Evolutionary conservation across 2,888 invertebrate genomes (phyloP).

Genomic region (Pammene aurita): DNA sequence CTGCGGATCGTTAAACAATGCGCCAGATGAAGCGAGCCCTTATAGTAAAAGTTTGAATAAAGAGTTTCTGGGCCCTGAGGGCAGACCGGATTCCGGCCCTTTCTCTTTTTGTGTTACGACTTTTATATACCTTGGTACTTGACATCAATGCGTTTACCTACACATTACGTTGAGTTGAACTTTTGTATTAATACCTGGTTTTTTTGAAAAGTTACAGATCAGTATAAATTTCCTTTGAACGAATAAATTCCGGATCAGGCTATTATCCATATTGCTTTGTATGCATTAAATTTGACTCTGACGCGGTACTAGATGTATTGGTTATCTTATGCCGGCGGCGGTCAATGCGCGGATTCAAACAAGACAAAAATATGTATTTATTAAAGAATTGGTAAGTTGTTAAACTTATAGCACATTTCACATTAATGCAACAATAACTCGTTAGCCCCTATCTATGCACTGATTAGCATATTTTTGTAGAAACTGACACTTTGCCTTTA

Average conservation of each 20-base stretch:
- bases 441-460: too few relatives aligned
- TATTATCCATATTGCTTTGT: too few relatives aligned
- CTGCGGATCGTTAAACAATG: slow-evolving; percentile 76
- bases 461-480: too few relatives aligned
- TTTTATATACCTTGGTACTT: slow-evolving; percentile 40
- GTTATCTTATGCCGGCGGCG: too few relatives aligned
- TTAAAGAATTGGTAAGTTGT: too few relatives aligned
- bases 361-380: background rate
- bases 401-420: too few relatives aligned
- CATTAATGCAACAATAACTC: too few relatives aligned
- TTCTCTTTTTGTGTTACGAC: slow-evolving; percentile 56
- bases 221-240: background rate
- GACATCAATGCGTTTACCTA: background rate
- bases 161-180: background rate
- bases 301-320: too few relatives aligned
- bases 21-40: slow-evolving; percentile 71
- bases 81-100: slow-evolving; percentile 59
- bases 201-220: background rate
- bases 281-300: too few relatives aligned
- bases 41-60: slow-evolving; percentile 71
- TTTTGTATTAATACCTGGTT: background rate
- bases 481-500: background rate
- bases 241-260: too few relatives aligned
- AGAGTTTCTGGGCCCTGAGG: slow-evolving; percentile 67
- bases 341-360: background rate